These are phyloP conservation scores for Drosophila siamana DNA, from an alignment of 2,888 invertebrate species.

Conservation along the genomic window DNA sequence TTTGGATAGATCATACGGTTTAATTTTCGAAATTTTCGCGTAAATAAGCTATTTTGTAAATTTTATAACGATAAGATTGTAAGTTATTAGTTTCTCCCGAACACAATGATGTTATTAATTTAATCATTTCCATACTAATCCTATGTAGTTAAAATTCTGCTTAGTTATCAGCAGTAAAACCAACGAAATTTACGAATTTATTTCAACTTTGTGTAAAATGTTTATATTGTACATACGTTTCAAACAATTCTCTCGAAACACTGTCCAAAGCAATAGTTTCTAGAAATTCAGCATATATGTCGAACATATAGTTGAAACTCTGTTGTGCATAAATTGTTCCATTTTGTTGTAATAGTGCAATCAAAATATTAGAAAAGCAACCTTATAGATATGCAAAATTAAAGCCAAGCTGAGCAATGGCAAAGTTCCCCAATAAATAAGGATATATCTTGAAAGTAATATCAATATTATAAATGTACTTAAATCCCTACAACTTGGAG, in stretches of 20 bases:
- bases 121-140: not conserved
- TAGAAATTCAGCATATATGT: slow-evolving; percentile 1
- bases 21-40: slow-evolving; percentile 30
- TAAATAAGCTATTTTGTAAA: slow-evolving; percentile 54
- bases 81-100: not conserved
- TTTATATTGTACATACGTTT: slow-evolving; percentile 41
- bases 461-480: slow-evolving; percentile 51
- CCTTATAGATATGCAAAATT: slow-evolving; percentile 22
- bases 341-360: slow-evolving; percentile 40
- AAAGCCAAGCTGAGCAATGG: slow-evolving; percentile 59
- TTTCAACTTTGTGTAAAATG: slow-evolving; percentile 3
- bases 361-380: slow-evolving; percentile 29
- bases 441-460: slow-evolving; percentile 33
- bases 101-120: not conserved
- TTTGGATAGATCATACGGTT: slow-evolving; percentile 10
- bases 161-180: slow-evolving; percentile 8
- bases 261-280: slow-evolving; percentile 12
- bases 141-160: not conserved
- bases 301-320: slow-evolving; percentile 25
- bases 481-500: slow-evolving; percentile 62
- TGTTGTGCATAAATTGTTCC: slow-evolving; percentile 31
- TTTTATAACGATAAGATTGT: slow-evolving; percentile 27
- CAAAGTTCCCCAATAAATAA: slow-evolving; percentile 27
- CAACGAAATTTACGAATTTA: not conserved
- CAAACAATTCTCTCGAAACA: slow-evolving; percentile 5